Percentiles rank a stretch among this genome's conserved stretches.
phyloP scores from a whole-genome alignment of 1,140 invertebrate genomes.

The Panulirus ornatus region DNA sequence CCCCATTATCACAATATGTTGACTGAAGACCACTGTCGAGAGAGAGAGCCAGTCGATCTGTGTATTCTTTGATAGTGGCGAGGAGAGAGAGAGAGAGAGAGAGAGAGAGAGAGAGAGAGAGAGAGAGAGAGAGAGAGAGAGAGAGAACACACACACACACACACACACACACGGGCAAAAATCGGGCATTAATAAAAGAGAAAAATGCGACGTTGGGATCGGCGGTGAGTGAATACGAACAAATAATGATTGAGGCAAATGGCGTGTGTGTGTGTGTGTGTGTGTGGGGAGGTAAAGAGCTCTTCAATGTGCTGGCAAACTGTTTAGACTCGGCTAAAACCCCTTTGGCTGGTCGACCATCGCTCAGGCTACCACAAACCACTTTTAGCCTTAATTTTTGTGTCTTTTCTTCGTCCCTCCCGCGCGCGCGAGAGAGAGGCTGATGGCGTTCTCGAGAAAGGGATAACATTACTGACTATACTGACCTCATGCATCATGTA shows the following conservation, averaged over 20 bases:
- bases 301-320: not conserved
- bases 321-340: not conserved
- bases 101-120: slow-evolving; percentile 25
- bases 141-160: not conserved
- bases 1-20: too few species aligned
- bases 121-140: slow-evolving; percentile 15
- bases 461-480: too few species aligned
- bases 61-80: too few species aligned
- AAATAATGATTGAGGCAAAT: not conserved
- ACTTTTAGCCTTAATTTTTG: too few species aligned
- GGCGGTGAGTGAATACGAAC: not conserved
- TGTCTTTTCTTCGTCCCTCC: too few species aligned
- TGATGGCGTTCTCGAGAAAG: too few species aligned
- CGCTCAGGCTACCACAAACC: not conserved
- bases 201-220: too few species aligned
- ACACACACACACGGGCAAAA: too few species aligned
- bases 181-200: too few species aligned
- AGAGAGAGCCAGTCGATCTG: not conserved
- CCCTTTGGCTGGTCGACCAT: not conserved
- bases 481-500: not conserved
- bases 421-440: too few species aligned
- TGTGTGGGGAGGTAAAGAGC: not conserved
- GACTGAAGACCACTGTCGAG: too few species aligned
- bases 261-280: not conserved
- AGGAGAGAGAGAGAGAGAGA: too few species aligned